Base-by-base conservation (phyloP, 2,113 vertebrate genomes). In the Macaca nemestrina region DNA sequence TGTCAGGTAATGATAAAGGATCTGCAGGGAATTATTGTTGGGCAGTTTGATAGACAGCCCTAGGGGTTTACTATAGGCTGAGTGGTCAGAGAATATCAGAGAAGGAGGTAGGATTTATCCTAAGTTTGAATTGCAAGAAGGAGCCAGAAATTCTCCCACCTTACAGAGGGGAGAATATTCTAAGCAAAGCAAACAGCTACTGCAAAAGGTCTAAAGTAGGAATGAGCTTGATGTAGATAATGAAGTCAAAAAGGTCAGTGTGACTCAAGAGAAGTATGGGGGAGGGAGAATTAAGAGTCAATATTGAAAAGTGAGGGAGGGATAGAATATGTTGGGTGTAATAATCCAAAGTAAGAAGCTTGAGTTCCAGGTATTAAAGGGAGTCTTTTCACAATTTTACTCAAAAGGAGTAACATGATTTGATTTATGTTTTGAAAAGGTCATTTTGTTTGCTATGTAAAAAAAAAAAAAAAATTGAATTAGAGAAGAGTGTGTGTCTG, bases 341-440 rank as follows among this genome's bases (percentile, higher is more conserved):
- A 38, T 32, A 30, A 25, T 40, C 17, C 40, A n/a, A 68, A 50
- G 8, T 23, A 17, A 40, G 17, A 50, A 90, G 48, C 30, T 87
- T 85, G 57, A 59, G 18, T 83, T 82, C n/a, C 20, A 57, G 17
- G 25, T 72, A 75, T 32, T 35, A 79, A 82, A 25, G 32, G 14
- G 13, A 80, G 5, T 35, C 6, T 92, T 72, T 72, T 78, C 50
- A 55, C 40, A 16, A 52, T 61, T 75, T 76, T 76, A 78, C 45
- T 86, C 55, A 43, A 67, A 90, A 82, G 20, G 20, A 86, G 25
- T 73, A 22, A 90, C n/a, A 2, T 30, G 16, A 61, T 78, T 18
- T 59, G n/a, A 83, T 75, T 90, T 94, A 40, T 38, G 12, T 52
- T 94, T 94, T 80, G 55, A 84, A 93, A 93, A 93, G 48, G 88